Evolutionary conservation across 2,888 invertebrate genomes (phyloP), one percentile per base, ranked within the genome.

Genomic region (Pediacus dermestoides): DNA sequence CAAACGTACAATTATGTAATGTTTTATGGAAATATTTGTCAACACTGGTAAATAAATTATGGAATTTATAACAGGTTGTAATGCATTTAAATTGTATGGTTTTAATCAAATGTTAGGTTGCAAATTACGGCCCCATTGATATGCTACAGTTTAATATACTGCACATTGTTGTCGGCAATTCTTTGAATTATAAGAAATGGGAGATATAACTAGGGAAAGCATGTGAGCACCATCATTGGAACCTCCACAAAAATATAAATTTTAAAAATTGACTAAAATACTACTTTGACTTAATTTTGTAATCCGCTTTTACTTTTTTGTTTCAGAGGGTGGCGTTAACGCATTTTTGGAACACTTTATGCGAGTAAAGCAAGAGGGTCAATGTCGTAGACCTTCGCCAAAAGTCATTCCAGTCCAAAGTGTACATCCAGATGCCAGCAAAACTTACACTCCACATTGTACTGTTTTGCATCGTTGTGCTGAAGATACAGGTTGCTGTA

Each of bases 401-500:
- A 78, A 84, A 50, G 81, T 91, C 61, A 76, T 90, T 34, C 77
- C 81, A 30, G 84, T 91, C 12, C 76, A 81, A 34, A 82, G 83
- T 34, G 73, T 81, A 28, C 82, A 85, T 44, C 82, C 84, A 0
- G 78, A 81, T 42, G 75, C 81, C 2, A 77, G 81, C 44, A 86
- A 83, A 52, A 75, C 78, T 11, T 92, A 89, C 71, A 74, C 82
- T 57, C 93, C 94, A 1, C 83, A 85, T 32, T 92, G 91, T 64
- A 90, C 90, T 9, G 78, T 87, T 34, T 72, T 94, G 34, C 86
- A 92, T 64, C 80, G 88, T 46, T 94, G 94, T 67, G 81, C 85
- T 7, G 87, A 88, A 52, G 88, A 89, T 68, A 82, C 88, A 11
- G 92, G 92, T 35, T 94, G 93, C 70, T 94, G 94, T 66, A 50